Base-by-base conservation (phyloP, 2,888 invertebrate genomes). In the Hydriomena furcata region DNA sequence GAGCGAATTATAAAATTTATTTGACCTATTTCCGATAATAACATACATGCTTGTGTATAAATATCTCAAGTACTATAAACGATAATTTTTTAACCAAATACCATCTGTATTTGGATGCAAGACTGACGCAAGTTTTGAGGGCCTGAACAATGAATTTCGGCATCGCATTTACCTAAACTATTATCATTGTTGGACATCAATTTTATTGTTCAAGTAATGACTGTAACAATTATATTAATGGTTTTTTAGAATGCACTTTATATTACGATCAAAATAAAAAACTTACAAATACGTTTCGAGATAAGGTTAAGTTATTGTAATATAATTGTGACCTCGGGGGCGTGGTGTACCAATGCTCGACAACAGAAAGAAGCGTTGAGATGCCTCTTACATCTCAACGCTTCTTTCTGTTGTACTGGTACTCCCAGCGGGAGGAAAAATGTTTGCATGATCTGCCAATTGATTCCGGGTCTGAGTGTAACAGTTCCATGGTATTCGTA, bases 151-250 rank as follows among this genome's bases (percentile, higher is more conserved):
- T 70, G 60, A 65, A 66, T 71, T 69, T 70, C 65, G 53, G 62
- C 58, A 67, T 55, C 58, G 57, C 59, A 61, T 67, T 58, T 57
- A 67, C 63, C 57, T 60, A 61, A 66, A 49, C 55, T 61, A 67
- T 73, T 67, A 72, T 59, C 53, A 56, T 68, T 58, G 65, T 63
- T 66, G 54, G 55, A 68, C 71, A 73, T 69, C 69, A 71, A 71
- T 76, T 76, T 73, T 63, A 79, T 78, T 79, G 75, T 79, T 67
- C 44, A 28, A 32, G 35, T 52, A 42, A 46, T 41, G 21, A 23
- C 45, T 37, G 34, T 21, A 45, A 10, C 7, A 10, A 43, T 24
- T 27, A 12, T 20, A 11, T 35, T 13, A 28, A 28, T 32, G 10
- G n/a, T n/a, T 37, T 31, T 36, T 11, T n/a, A 23, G 7, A 21